These are phyloP conservation scores for Sminthurides aquaticus DNA, from an alignment of 2,888 invertebrate species.

Conservation along the genomic window DNA sequence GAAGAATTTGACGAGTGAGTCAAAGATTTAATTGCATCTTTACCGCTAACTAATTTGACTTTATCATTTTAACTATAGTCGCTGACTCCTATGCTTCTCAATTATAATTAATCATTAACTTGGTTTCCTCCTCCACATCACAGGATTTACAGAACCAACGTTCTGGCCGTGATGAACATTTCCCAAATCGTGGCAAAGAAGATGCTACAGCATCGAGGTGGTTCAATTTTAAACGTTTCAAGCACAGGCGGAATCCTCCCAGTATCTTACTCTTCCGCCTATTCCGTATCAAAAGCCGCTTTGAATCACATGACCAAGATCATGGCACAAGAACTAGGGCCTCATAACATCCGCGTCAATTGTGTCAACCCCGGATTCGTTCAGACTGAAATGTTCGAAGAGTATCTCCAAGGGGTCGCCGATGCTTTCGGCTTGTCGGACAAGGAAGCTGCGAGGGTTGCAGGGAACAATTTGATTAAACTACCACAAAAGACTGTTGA, in stretches of 20 bases:
- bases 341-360: background rate
- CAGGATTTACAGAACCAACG: background rate
- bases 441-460: background rate
- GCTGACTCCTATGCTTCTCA: no score
- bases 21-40: background rate
- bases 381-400: slow-evolving; percentile 1
- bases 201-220: background rate
- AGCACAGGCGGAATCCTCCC: background rate
- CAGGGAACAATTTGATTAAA: background rate
- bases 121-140: no score
- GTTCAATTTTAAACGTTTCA: background rate
- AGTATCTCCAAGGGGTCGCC: background rate
- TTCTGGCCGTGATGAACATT: background rate
- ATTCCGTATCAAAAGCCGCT: background rate
- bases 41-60: background rate
- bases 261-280: background rate
- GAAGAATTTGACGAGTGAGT: background rate
- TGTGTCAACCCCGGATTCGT: slow-evolving; percentile 1
- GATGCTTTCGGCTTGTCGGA: background rate
- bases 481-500: slow-evolving; percentile 53
- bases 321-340: background rate
- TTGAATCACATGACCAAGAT: background rate
- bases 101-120: no score
- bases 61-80: no score
- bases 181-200: background rate